Evolutionary conservation across 2,113 vertebrate genomes (phyloP).

Genomic region (Eptesicus fuscus): DNA sequence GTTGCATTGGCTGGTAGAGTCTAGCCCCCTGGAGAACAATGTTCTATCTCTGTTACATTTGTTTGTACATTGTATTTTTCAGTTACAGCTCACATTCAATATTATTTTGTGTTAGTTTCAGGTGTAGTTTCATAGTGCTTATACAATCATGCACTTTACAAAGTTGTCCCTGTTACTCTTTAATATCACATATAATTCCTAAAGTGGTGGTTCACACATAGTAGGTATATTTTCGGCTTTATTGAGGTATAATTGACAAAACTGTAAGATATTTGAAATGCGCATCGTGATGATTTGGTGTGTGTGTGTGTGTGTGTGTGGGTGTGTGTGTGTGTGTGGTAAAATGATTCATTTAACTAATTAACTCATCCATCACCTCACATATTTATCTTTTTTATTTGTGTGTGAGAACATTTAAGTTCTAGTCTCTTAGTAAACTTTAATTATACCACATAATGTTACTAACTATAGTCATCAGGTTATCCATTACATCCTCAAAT

Average conservation of each 20-base stretch:
- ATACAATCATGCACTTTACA: not conserved
- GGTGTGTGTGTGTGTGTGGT: not conserved
- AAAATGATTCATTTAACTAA: not conserved
- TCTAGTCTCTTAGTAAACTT: not conserved
- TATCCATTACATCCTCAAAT: not conserved
- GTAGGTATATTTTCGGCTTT: not conserved
- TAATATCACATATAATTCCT: not conserved
- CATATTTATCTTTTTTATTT: not conserved
- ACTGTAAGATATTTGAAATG: not conserved
- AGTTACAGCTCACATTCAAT: not conserved
- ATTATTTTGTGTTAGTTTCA: not conserved
- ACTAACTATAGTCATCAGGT: not conserved
- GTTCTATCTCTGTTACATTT: not conserved
- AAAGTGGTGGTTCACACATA: not conserved
- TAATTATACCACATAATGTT: not conserved
- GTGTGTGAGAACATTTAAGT: not conserved
- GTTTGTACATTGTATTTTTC: not conserved
- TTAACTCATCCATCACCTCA: not conserved
- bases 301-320: too few relatives aligned
- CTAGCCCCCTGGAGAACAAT: not conserved
- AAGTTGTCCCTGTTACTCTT: not conserved
- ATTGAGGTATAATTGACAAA: not conserved
- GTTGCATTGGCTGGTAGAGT: not conserved
- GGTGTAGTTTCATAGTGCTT: not conserved
- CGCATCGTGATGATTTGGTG: not conserved